Evolutionary conservation across 53 echinoderm and acorn worm genomes (phyloP), one percentile per base, ranked within the genome.

Genomic region (Astropecten irregularis): DNA sequence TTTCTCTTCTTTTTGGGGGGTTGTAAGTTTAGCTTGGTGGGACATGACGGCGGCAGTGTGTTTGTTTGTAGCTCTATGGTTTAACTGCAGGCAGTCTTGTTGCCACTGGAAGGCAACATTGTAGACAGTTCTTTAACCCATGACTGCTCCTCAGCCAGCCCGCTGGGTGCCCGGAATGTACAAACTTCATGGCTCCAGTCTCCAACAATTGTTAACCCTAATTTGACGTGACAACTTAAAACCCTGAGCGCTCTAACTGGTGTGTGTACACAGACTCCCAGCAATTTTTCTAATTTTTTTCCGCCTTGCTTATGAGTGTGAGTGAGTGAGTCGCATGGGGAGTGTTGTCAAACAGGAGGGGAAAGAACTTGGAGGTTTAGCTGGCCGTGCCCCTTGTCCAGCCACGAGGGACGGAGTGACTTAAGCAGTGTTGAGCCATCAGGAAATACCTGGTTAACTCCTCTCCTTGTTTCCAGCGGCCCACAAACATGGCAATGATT

Each of bases 141-240:
- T 56, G 63, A 62, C 62, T 42, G 61, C 21, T 46, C 18, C 18
- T 51, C n/a, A 29, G 47, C 22, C 16, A n/a, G 34, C 79, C 79
- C 39, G 62, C 79, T 62, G 79, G 32, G 62, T 47, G 79, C 42
- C 40, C 30, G 79, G 79, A 61, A 79, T 79, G 79, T 44, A 46
- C 46, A 61, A 59, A 38, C n/a, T 3, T 29, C 35, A 27, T 15
- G 16, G 25, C 23, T 46, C 46, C 34, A 20, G 62, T 60, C 44
- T 11, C 79, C 61, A 46, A 79, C 62, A 79, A 60, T 79, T 44
- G 79, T 79, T 60, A 49, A 46, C 61, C 30, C 79, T 79, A 79
- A 79, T 79, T 46, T 62, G 47, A 79, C 47, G 30, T 62, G 79
- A 79, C 79, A 79, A 79, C 61, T 79, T 79, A 79, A 79, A 71